Evolutionary conservation across 30 jellyfish, hydroid and myxozoan species (phyloP).

Genomic region (Phacellophora camtschatica): DNA sequence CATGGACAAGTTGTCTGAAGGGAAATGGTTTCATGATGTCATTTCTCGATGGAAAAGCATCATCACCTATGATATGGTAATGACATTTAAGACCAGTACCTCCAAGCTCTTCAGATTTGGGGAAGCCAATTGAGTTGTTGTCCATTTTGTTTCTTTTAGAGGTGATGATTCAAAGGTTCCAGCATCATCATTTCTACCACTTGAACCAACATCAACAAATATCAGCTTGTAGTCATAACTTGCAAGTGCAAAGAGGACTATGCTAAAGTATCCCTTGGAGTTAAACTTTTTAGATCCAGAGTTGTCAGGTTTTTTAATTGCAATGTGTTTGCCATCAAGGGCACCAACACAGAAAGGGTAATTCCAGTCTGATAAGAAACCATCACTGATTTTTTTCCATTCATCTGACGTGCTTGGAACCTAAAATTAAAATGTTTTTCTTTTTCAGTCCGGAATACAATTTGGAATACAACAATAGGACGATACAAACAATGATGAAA

Average conservation of each 20-base stretch:
- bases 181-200: constrained; percentile 51
- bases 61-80: constrained; percentile 50
- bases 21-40: constrained; percentile 33
- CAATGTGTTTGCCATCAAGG: constrained; percentile 41
- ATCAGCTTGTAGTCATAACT: constrained; percentile 9
- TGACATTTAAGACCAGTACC: not conserved
- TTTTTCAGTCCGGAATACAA: not conserved
- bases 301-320: constrained; percentile 19
- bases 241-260: constrained; percentile 33
- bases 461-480: not conserved
- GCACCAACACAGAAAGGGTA: constrained; percentile 54
- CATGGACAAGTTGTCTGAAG: constrained; percentile 15
- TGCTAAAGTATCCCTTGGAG: constrained; percentile 31
- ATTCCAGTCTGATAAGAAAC: constrained; percentile 5
- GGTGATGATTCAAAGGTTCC: constrained; percentile 6
- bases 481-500: not conserved
- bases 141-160: constrained; percentile 10
- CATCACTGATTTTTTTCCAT: constrained; percentile 24
- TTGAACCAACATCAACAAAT: constrained; percentile 38
- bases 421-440: not conserved
- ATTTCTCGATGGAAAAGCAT: constrained; percentile 50
- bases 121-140: not conserved
- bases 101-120: constrained; percentile 3
- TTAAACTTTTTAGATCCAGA: constrained; percentile 33
- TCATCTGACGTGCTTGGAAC: constrained; percentile 15